Conservation (phyloP, 2,888 invertebrate genomes). For the Stramonita haemastoma region DNA sequence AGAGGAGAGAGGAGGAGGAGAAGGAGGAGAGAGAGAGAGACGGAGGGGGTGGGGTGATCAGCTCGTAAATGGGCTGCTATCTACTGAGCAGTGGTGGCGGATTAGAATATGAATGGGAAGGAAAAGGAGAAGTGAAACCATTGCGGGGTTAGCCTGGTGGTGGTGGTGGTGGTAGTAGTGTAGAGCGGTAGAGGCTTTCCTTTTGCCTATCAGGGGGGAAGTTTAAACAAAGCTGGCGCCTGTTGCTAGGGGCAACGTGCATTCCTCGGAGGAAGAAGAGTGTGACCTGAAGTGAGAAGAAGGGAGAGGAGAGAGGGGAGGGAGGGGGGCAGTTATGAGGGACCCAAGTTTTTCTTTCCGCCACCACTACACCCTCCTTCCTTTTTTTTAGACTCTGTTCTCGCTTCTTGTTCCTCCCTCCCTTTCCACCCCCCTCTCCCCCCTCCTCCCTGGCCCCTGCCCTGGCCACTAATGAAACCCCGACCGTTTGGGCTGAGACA, state of each 20-base stretch:
- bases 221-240: slow-evolving; percentile 58
- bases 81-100: slow-evolving; percentile 48
- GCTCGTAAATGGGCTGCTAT: slow-evolving; percentile 54
- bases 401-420: no score
- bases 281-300: slow-evolving; percentile 44
- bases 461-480: slow-evolving; percentile 47
- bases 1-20: not conserved
- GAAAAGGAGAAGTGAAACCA: slow-evolving; percentile 51
- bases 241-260: slow-evolving; percentile 55
- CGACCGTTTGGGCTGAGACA: slow-evolving; percentile 27
- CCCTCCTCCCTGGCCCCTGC: not conserved
- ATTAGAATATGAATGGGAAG: slow-evolving; percentile 53
- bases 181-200: slow-evolving; percentile 32
- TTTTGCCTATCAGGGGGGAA: slow-evolving; percentile 26
- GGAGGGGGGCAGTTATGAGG: not conserved
- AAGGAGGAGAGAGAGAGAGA: not conserved
- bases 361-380: no score
- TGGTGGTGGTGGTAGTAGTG: slow-evolving; percentile 13
- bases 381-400: no score
- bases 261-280: slow-evolving; percentile 50
- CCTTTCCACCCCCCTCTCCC: slow-evolving; percentile 28
- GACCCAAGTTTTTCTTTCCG: no score
- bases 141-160: slow-evolving; percentile 41
- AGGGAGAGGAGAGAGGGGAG: not conserved
- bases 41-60: slow-evolving; percentile 38